Base-by-base conservation (phyloP, 2,113 vertebrate genomes). In the Calyptommatus sinebrachiatus region DNA sequence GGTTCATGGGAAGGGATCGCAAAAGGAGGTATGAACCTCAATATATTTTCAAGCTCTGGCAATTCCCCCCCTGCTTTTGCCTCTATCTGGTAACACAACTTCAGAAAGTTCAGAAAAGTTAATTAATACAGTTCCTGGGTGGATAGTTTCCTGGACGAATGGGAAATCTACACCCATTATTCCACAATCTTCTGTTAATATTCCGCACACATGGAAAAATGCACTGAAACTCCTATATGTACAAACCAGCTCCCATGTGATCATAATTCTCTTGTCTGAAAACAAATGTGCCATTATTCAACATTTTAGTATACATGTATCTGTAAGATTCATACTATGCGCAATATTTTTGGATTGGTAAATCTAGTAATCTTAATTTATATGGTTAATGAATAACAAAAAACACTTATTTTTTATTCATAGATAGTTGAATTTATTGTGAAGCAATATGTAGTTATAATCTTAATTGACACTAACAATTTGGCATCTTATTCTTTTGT, bases 151-250 rank as follows among this genome's bases (percentile, higher is more conserved):
- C 83, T 68, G 24, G 24, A 61, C 46, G 9, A 78, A 78, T 31
- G 84, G n/a, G 74, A 45, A 87, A 82, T 74, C 74, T 50, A 72
- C 57, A 48, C 65, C 16, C 62, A 67, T 41, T 57, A 35, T 61
- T 80, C 5, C 57, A 14, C 66, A 41, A 66, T 73, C 61, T 18
- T 57, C 29, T 57, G 71, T 72, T 63, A 72, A 24, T 65, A 66
- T 72, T 73, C 29, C n/a, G n/a, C 26, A 67, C 22, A 35, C 29
- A 66, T 2, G 71, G 41, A 10, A 31, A 66, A 73, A 12, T 31
- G n/a, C 12, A 72, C 21, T 8, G 6, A 28, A 73, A 22, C 2
- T 50, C 22, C 14, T 35, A 24, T 41, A 31, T 41, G 8, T 20
- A 3, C 28, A 53, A 73, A 73, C 45, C n/a, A 46, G 14, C 20